Conservation (phyloP, 2,888 invertebrate species). For the Fabriciana adippe region DNA sequence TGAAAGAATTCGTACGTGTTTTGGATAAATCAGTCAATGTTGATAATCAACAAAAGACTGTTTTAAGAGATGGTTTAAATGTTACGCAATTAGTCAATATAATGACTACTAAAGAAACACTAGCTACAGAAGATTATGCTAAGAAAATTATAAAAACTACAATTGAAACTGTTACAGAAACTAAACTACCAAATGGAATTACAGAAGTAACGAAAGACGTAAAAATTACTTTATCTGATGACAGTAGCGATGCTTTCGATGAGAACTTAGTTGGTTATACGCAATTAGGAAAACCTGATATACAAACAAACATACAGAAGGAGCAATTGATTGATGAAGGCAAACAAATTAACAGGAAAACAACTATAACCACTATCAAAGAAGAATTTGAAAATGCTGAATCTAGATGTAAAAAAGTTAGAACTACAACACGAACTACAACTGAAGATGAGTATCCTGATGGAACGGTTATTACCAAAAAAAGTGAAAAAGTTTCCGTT, state of each 20-base stretch:
- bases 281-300: conserved; percentile 57
- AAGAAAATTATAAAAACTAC: conserved; percentile 69
- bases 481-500: conserved; percentile 70
- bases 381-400: conserved; percentile 63
- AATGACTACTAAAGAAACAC: conserved; percentile 68
- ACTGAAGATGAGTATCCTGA: conserved; percentile 72
- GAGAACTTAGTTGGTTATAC: conserved; percentile 61
- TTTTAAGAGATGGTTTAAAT: conserved; percentile 56
- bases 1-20: conserved; percentile 52
- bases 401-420: conserved; percentile 60
- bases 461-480: conserved; percentile 68
- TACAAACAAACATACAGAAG: conserved; percentile 52
- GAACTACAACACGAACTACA: conserved; percentile 55
- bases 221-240: conserved; percentile 68
- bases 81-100: conserved; percentile 65
- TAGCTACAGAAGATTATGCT: conserved; percentile 52
- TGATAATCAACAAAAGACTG: conserved; percentile 57
- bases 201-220: conserved; percentile 72
- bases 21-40: conserved; percentile 61
- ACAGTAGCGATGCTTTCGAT: conserved; percentile 56
- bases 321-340: conserved; percentile 60
- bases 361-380: conserved; percentile 59
- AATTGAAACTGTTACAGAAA: conserved; percentile 65
- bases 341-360: conserved; percentile 60
- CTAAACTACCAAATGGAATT: conserved; percentile 61